These are phyloP conservation scores for Pipistrellus nathusii DNA, from an alignment of 2,797 vertebrate genomes.

Conservation along the genomic window DNA sequence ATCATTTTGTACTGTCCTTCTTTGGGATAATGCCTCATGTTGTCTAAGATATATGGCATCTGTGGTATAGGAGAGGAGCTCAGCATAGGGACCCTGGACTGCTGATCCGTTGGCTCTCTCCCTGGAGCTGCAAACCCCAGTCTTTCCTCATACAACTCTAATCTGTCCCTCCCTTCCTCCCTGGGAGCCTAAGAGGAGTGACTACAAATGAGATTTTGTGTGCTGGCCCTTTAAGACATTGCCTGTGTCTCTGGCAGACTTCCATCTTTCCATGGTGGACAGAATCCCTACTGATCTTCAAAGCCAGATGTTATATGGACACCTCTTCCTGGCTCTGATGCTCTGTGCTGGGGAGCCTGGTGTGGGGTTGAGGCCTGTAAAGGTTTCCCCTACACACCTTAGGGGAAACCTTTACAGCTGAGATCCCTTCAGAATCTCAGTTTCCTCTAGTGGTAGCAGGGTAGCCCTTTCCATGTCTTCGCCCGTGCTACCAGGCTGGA, in stretches of 20 bases:
- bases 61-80: not conserved
- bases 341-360: not conserved
- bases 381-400: not conserved
- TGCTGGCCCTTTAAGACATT: not conserved
- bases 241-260: not conserved
- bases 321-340: not conserved
- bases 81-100: not conserved
- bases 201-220: not conserved
- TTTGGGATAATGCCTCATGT: not conserved
- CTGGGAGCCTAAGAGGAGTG: not conserved
- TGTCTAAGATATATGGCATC: not conserved
- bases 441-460: not conserved
- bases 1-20: not conserved
- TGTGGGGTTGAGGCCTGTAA: not conserved
- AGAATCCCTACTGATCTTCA: not conserved
- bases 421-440: not conserved
- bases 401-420: not conserved
- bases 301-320: not conserved
- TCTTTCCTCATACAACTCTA: not conserved
- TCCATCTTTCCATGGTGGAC: not conserved
- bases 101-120: not conserved
- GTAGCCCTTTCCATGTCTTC: not conserved
- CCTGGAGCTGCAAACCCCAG: not conserved
- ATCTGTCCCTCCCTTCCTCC: not conserved
- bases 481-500: not conserved